Conservation (phyloP, 1,140 invertebrate genomes). For the Philaenus spumarius region DNA sequence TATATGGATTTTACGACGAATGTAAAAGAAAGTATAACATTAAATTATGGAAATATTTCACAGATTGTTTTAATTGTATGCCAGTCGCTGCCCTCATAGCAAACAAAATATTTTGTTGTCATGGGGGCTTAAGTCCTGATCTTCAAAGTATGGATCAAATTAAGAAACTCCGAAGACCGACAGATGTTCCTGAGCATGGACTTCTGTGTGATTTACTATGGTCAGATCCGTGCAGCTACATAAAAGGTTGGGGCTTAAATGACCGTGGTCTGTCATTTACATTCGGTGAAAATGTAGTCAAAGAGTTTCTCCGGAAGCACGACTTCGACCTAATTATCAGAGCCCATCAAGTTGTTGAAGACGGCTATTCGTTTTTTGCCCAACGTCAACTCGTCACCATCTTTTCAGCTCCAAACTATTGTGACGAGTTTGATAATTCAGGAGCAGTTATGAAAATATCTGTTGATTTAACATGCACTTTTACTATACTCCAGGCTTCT, state of each 20-base stretch:
- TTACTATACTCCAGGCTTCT: slow-evolving; percentile 49
- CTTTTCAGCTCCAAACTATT: slow-evolving; percentile 82
- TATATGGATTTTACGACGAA: slow-evolving; percentile 87
- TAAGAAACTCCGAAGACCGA: slow-evolving; percentile 56
- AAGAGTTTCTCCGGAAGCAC: slow-evolving; percentile 67
- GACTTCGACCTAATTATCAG: slow-evolving; percentile 72
- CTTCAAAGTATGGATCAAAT: slow-evolving; percentile 55
- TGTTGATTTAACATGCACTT: slow-evolving; percentile 56
- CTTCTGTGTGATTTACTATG: slow-evolving; percentile 71
- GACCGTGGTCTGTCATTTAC: slow-evolving; percentile 94
- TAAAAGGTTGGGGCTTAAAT: slow-evolving; percentile 82
- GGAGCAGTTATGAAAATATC: slow-evolving; percentile 61
- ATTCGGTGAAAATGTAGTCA: slow-evolving; percentile 79
- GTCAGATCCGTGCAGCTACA: slow-evolving; percentile 68
- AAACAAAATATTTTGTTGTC: slow-evolving; percentile 57
- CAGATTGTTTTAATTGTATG: slow-evolving; percentile 69
- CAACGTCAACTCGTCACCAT: slow-evolving; percentile 85
- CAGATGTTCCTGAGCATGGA: slow-evolving; percentile 61
- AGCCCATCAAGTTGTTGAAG: slow-evolving; percentile 81
- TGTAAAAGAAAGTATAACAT: slow-evolving; percentile 80
- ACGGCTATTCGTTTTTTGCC: slow-evolving; percentile 87
- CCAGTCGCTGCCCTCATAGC: slow-evolving; percentile 38
- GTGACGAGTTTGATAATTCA: slow-evolving; percentile 85
- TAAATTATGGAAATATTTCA: slow-evolving; percentile 89
- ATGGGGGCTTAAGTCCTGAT: slow-evolving; percentile 53